These are phyloP conservation scores for Phasianus colchicus DNA, from an alignment of 2,113 vertebrate species.

Conservation along the genomic window DNA sequence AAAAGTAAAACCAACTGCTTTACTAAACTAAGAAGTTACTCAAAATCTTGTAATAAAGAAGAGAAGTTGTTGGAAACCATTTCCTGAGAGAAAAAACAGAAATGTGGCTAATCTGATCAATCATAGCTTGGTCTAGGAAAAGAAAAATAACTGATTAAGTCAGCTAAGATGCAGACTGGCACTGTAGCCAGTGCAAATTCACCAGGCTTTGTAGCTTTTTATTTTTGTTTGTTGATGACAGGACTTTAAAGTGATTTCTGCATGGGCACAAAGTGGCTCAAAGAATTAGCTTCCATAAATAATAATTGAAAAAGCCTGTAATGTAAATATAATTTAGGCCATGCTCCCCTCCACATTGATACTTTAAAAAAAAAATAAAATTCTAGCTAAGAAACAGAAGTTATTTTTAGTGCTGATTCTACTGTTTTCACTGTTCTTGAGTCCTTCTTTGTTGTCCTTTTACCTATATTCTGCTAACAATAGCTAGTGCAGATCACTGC, in stretches of 20 bases:
- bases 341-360: background rate
- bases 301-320: background rate
- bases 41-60: background rate
- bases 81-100: background rate
- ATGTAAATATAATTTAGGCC: constrained; percentile 1
- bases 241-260: background rate
- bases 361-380: background rate
- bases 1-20: background rate
- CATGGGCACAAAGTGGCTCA: background rate
- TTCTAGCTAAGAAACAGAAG: background rate
- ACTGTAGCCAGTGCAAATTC: background rate
- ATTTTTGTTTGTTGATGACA: background rate
- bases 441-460: background rate
- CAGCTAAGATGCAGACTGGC: background rate
- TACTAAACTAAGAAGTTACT: background rate
- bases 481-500: background rate
- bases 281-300: background rate
- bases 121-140: background rate
- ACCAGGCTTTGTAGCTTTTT: background rate
- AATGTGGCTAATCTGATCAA: background rate
- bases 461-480: background rate
- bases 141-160: background rate
- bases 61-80: background rate
- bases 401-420: background rate
- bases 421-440: background rate